Base-by-base conservation (phyloP, 2,113 vertebrate genomes). In the Ptychochromis oligacanthus region DNA sequence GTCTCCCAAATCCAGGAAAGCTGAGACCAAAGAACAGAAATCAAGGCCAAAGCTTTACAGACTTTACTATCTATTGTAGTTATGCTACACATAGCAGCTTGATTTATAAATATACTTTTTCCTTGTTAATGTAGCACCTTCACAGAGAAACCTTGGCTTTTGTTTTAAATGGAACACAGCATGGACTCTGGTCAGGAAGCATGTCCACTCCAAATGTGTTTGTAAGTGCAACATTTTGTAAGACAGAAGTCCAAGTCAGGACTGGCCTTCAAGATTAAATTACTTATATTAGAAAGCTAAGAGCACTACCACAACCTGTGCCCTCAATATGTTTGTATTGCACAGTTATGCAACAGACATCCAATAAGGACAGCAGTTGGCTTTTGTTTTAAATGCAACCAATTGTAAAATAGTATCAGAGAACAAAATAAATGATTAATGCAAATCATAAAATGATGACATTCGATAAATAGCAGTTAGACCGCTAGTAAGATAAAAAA, bases 91-190 rank as follows among this genome's bases (percentile, higher is more conserved):
- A 26, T 26, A n/a, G 9, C 14, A 46, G 24, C 13, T 26, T 36
- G 61, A 20, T 52, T 36, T 46, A 2, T 60, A 55, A 75, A 65
- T 0, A 57, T 4, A 2, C 13, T 75, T 76, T 18, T 82, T 75
- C 72, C 36, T 79, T 62, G 8, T 88, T 82, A 60, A 5, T 93
- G 5, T 82, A 95, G 95, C 88, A 85, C 94, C 54, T 97, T 97
- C 92, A 96, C 95, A 88, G 96, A 96, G 90, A 96, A 95, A 75
- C 85, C 89, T 38, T 96, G 96, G 95, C 84, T n/a, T n/a, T n/a
- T n/a, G n/a, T n/a, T 77, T 9, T 70, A 7, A 59, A 77, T 93
- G 22, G 59, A 89, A 49, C 56, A 94, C 96, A 72, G 96, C 96
- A 64, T 92, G 93, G 62, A 92, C 78, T 26, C 86, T 97, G 61